Evolutionary conservation across 2,888 invertebrate genomes (phyloP), one percentile per base, ranked within the genome.

Genomic region (Julus scanicus): DNA sequence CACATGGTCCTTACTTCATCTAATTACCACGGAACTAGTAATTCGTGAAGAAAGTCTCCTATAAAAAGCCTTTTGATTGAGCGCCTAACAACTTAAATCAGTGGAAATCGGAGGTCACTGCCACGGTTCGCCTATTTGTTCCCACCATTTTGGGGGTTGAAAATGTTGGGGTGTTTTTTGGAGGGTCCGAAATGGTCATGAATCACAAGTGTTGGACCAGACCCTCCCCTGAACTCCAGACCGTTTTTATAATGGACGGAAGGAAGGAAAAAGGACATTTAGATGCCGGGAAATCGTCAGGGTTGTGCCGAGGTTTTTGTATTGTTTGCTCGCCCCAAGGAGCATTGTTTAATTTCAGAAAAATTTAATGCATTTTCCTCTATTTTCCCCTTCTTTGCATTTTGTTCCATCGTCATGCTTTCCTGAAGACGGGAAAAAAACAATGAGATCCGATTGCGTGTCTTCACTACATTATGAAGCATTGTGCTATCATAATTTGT

Each of bases 341-440:
- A 15, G 63, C 63, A 63, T 63, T 48, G 48, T 48, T 48, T 48
- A 63, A 63, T 63, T 63, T 63, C 63, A n/a, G 6, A 13, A 63
- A 17, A 63, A 2, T 63, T 63, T 63, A 63, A 63, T 63, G 63
- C 63, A 63, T 63, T 63, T 63, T n/a, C 63, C 63, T 63, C 63
- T 17, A 63, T 63, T 63, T 63, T 17, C 63, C 63, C 63, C 63
- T 63, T 63, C 63, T 63, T 63, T 63, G 63, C 63, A 63, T 63
- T 63, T 63, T 63, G 63, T n/a, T 63, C 63, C n/a, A n/a, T n/a
- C n/a, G 63, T 63, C 63, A 63, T 63, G 63, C 63, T 63, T 63
- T 63, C 63, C 63, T 63, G 63, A n/a, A 6, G 63, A 63, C n/a
- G 17, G 63, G n/a, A 63, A 29, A 48, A 48, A 63, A 63, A 63